Base-by-base conservation (phyloP, 2,888 invertebrate species). In the Orthosia cruda region DNA sequence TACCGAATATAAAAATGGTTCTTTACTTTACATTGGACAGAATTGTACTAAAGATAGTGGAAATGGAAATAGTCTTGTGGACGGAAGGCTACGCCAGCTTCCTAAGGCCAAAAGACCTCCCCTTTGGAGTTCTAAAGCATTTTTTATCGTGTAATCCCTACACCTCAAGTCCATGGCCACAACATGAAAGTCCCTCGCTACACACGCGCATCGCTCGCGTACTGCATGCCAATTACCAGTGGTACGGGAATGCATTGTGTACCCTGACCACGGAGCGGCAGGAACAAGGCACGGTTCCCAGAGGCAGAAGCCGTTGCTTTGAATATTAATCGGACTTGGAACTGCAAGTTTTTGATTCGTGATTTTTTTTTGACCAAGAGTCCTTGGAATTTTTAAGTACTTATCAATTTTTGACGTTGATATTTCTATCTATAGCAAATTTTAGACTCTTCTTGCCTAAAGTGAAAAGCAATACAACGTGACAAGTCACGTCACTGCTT, bases 211-310 rank as follows among this genome's bases (percentile, higher is more conserved):
- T 49, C 52, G 71, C 20, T 57, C 78, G 72, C 52, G 32, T 20
- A 49, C 62, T 47, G 84, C 78, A 88, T 88, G 63, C 67, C 66
- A 88, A 86, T 83, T 69, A 74, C 61, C 77, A 80, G 79, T 80
- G 79, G 83, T 79, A 73, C 76, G 74, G 65, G 80, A 80, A 80
- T 70, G 77, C 84, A 89, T 91, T 89, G 83, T 63, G 80, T 77
- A 91, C 45, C 45, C 90, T 67, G 68, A 49, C 62, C 89, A 90
- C 90, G 91, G 58, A 79, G 54, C 63, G 45, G 71, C 81, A 78
- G 77, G 78, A 85, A 83, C 81, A 81, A 79, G 78, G 86, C 78
- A 84, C 81, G 77, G 82, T 84, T 88, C 88, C 86, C 86, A 83
- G 86, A 83, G 76, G 78, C 74, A 77, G 63, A 74, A 72, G 64